These are phyloP conservation scores for Ascaphus truei DNA, from an alignment of 2,113 vertebrate genomes.

Conservation along the genomic window DNA sequence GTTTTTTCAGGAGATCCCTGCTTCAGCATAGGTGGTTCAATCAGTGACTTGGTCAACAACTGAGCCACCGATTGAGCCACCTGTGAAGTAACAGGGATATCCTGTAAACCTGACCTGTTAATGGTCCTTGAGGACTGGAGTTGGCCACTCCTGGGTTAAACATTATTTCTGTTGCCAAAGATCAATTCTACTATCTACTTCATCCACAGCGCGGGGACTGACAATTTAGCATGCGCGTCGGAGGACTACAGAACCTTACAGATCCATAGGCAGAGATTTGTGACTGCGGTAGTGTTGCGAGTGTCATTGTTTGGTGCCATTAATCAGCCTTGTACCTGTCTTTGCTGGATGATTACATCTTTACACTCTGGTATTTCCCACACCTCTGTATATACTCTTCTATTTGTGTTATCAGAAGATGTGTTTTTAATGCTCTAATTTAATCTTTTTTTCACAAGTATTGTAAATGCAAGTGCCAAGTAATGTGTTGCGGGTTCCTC, in stretches of 20 bases:
- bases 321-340: slow-evolving; percentile 23
- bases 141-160: too few relatives aligned
- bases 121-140: too few relatives aligned
- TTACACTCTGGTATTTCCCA: background rate
- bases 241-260: background rate
- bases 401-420: background rate
- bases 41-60: too few relatives aligned
- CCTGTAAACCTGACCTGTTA: too few relatives aligned
- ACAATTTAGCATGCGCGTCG: background rate
- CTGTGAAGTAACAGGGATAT: too few relatives aligned
- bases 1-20: too few relatives aligned
- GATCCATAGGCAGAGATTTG: slow-evolving; percentile 19
- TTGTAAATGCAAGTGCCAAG: too few relatives aligned
- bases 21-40: too few relatives aligned
- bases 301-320: slow-evolving; percentile 10
- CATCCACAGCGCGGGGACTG: background rate
- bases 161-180: background rate
- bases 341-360: slow-evolving; percentile 7
- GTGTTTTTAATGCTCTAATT: slow-evolving; percentile 4
- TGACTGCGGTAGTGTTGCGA: slow-evolving; percentile 17
- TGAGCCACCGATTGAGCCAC: too few relatives aligned
- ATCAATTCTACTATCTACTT: background rate
- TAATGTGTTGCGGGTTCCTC: too few relatives aligned
- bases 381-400: background rate
- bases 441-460: background rate